These are phyloP conservation scores for Felis chaus DNA, from an alignment of 2,113 vertebrate species.

Conservation along the genomic window DNA sequence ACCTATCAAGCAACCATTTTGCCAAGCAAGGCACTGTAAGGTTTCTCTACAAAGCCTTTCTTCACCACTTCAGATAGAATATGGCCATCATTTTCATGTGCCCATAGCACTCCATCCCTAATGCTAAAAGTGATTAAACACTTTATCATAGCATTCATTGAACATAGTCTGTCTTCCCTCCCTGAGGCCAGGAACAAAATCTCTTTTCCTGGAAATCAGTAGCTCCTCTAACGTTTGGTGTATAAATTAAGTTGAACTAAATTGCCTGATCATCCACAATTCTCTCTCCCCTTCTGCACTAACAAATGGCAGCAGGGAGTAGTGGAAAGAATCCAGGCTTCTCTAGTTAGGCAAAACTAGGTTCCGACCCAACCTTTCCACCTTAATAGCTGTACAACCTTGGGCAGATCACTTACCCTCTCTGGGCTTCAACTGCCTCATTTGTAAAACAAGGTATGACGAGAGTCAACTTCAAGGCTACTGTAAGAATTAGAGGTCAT, in stretches of 20 bases:
- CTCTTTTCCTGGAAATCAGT: neutral
- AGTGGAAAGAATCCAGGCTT: neutral
- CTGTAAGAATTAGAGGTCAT: neutral
- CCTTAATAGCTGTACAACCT: neutral
- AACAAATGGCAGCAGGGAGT: neutral
- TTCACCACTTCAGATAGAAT: neutral
- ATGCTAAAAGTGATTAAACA: neutral
- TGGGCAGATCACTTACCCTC: neutral
- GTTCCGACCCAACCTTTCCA: neutral
- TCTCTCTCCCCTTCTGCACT: neutral
- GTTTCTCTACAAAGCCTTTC: neutral
- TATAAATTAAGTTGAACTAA: neutral
- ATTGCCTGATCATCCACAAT: neutral
- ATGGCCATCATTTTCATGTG: neutral
- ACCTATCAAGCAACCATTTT: neutral
- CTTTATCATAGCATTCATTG: neutral
- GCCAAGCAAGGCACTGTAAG: neutral
- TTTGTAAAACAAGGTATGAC: neutral
- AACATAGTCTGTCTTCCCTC: neutral
- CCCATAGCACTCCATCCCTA: too few species aligned
- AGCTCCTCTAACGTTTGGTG: neutral
- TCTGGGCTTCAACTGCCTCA: neutral
- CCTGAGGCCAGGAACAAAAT: neutral
- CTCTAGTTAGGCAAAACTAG: neutral
- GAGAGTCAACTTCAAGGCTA: neutral